Base-by-base conservation (phyloP, 2,797 vertebrate genomes). In the Tiaroga cobitis region DNA sequence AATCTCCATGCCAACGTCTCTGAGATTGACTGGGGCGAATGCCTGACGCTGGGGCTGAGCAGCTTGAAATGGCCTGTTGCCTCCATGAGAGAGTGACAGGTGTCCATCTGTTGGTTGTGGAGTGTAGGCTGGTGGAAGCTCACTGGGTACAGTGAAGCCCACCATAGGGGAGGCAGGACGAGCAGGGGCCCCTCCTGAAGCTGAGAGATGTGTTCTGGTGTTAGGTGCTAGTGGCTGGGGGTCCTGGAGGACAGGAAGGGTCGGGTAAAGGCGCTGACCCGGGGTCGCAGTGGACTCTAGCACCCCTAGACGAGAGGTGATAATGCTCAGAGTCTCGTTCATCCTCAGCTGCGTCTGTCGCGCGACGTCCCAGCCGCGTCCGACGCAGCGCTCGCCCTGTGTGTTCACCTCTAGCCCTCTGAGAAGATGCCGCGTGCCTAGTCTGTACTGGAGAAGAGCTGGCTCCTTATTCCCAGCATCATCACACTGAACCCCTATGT, bases 331-430 rank as follows among this genome's bases (percentile, higher is more conserved):
- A 0, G 96, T 96, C 81, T 95, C 94, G 63, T 87, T 94, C 97
- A 99, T 98, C 91, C 95, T 97, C 89, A 94, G 92, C 10, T 98
- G 97, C 91, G 97, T 96, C 91, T 95, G 93, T 81, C 96, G 94
- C 67, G 96, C 97, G 2, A 87, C 92, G 59, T 98, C 95, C 97
- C 97, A 98, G 11, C 54, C 84, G 3, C 92, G 78, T 16, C 96
- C 96, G 0, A 73, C 81, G 21, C 94, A 94, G 0, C 88, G 83
- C 9, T 92, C 90, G 5, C 94, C 95, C 0, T 89, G 73, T 0
- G 93, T 93, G 7, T 95, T 92, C 74, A 99, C 87, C 26, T 92
- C 93, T 67, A 97, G 26, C n/a, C 97, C 97, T 63, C 91, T 93
- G 41, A 93, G 90, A 10, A 99, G 93, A 90, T 99, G 96, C 49